Percentiles rank a stretch among this genome's conserved stretches.
Evolutionary conservation across 2,113 vertebrate genomes (phyloP).

Genomic region (Ciconia stormi): DNA sequence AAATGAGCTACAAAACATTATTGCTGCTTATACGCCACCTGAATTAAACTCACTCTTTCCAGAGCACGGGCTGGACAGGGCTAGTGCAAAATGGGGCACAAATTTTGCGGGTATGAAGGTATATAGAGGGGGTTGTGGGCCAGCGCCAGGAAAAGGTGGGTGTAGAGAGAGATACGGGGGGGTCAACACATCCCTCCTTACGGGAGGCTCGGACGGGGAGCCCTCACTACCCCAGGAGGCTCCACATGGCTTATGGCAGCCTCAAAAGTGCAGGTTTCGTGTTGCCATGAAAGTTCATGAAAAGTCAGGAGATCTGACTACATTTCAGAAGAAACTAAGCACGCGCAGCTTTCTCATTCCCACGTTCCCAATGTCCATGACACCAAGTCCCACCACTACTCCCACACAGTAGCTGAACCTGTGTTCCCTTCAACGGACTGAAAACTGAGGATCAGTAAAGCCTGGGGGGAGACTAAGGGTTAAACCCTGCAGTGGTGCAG

Average conservation of each 20-base stretch:
- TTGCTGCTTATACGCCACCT: neutral
- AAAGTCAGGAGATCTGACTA: neutral
- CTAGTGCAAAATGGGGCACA: neutral
- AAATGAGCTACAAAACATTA: neutral
- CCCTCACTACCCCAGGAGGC: neutral
- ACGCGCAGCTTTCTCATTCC: accelerated
- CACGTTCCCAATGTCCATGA: accelerated
- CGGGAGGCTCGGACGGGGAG: neutral
- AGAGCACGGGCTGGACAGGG: neutral
- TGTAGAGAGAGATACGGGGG: neutral
- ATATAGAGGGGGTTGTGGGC: neutral
- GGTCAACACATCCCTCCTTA: neutral
- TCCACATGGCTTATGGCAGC: neutral
- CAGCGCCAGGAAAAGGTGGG: neutral
- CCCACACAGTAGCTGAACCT: neutral
- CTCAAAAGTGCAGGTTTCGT: neutral
- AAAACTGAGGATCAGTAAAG: neutral
- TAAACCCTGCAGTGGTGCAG: neutral
- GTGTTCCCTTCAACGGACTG: neutral
- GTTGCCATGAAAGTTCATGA: neutral
- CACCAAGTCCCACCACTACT: neutral
- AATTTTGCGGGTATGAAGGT: neutral
- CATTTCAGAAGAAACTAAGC: neutral
- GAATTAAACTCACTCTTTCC: neutral
- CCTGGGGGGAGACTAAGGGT: neutral